Evolutionary conservation across 2,888 invertebrate genomes (phyloP).

Genomic region (Drosophila eohydei): DNA sequence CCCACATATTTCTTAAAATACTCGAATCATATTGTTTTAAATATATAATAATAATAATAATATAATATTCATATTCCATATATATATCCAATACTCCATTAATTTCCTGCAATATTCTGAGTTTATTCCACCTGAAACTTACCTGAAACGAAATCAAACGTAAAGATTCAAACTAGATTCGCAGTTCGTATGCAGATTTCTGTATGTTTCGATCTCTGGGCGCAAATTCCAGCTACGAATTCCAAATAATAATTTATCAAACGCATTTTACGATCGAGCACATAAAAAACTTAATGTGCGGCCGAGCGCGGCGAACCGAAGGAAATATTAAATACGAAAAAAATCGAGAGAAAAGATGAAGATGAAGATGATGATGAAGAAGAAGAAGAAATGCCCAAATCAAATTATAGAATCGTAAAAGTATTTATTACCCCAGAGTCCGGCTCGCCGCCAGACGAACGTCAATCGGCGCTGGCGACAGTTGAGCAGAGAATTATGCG

Average conservation of each 20-base stretch:
- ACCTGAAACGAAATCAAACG: neutral
- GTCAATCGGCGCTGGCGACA: slow-evolving; percentile 55
- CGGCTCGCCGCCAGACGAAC: slow-evolving; percentile 13
- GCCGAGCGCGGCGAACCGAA: slow-evolving; percentile 22
- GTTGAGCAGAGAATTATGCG: slow-evolving; percentile 59
- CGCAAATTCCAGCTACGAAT: slow-evolving; percentile 39
- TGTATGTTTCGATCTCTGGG: slow-evolving; percentile 15
- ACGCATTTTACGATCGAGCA: slow-evolving; percentile 73
- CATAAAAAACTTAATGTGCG: slow-evolving; percentile 78
- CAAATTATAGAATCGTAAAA: slow-evolving; percentile 84
- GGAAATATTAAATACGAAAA: slow-evolving; percentile 4
- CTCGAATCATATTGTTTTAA: neutral
- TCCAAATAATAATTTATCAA: slow-evolving; percentile 82
- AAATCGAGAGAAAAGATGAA: neutral
- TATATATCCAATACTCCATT: neutral
- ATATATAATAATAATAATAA: no score
- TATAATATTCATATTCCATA: no score
- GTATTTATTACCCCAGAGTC: slow-evolving; percentile 73
- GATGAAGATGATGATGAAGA: slow-evolving; percentile 1
- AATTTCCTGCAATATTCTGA: neutral
- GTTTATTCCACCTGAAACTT: neutral
- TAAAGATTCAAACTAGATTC: slow-evolving; percentile 21
- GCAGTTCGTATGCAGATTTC: slow-evolving; percentile 34
- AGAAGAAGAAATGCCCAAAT: slow-evolving; percentile 75
- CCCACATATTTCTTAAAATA: neutral